phyloP scores from a whole-genome alignment of 2,888 invertebrate species.

The Mallateleia sp. region DNA sequence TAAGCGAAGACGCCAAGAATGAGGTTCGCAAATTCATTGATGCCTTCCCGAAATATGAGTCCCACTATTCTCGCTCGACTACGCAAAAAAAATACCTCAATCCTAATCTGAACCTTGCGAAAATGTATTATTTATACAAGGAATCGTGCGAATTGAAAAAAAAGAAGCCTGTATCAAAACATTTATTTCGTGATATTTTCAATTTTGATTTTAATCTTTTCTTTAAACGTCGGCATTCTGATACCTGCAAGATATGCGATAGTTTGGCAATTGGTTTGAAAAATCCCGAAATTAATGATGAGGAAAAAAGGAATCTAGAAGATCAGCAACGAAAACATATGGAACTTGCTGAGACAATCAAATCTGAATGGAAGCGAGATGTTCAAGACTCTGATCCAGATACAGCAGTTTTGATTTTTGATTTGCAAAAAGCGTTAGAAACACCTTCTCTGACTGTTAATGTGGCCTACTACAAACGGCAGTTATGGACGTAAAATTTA shows the following conservation, averaged over 20 bases:
- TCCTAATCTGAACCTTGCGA: conserved; percentile 25
- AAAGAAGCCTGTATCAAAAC: conserved; percentile 34
- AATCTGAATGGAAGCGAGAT: not conserved
- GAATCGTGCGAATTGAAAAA: conserved; percentile 35
- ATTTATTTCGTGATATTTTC: conserved; percentile 55
- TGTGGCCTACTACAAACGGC: too few relatives aligned
- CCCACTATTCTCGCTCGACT: conserved; percentile 44
- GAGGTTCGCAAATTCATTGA: conserved; percentile 48
- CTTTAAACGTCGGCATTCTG: conserved; percentile 59
- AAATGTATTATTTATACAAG: conserved; percentile 45
- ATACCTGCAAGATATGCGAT: conserved; percentile 60
- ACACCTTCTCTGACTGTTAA: too few relatives aligned
- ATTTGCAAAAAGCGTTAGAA: too few relatives aligned
- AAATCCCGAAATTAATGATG: not conserved
- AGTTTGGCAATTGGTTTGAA: not conserved
- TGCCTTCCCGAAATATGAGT: conserved; percentile 44
- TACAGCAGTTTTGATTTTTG: too few relatives aligned
- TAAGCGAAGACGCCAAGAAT: conserved; percentile 25
- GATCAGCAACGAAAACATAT: not conserved
- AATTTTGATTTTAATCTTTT: conserved; percentile 59
- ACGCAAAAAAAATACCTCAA: conserved; percentile 42
- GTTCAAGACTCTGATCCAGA: not conserved
- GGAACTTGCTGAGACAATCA: not conserved
- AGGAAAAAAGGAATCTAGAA: conserved; percentile 2
- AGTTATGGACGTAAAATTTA: too few relatives aligned